These are phyloP conservation scores for Cassiopea andromeda DNA, from an alignment of 30 jellyfish, hydroid and myxozoan genomes.

Conservation along the genomic window DNA sequence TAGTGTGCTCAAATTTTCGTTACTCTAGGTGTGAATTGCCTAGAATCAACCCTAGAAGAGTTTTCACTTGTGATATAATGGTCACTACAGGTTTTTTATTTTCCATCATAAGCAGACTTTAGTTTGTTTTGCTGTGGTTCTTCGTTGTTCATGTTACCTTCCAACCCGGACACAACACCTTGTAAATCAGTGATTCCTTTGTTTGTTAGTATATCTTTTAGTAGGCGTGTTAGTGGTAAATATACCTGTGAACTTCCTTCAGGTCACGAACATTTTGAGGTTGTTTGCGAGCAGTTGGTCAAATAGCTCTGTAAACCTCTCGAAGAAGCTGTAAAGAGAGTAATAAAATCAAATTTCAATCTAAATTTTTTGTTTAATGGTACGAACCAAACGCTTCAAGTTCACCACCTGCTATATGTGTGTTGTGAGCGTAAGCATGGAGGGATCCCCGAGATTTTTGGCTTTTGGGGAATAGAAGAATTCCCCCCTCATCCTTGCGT, in stretches of 20 bases:
- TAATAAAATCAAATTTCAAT: background rate
- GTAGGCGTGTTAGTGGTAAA: slow-evolving; percentile 35
- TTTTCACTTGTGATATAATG: background rate
- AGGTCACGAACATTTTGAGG: slow-evolving; percentile 10
- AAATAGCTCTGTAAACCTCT: background rate
- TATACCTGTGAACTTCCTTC: background rate
- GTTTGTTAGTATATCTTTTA: background rate
- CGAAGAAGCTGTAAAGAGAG: background rate
- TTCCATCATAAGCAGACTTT: background rate
- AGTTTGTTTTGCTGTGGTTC: background rate
- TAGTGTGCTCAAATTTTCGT: too few relatives aligned
- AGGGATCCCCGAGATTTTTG: too few relatives aligned
- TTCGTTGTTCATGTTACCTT: background rate
- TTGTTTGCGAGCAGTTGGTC: slow-evolving; percentile 6
- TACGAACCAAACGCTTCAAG: background rate
- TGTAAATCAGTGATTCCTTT: background rate
- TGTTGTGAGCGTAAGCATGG: too few relatives aligned
- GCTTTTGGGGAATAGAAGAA: too few relatives aligned
- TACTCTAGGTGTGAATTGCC: too few relatives aligned
- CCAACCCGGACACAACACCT: slow-evolving; percentile 8
- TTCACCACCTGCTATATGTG: background rate
- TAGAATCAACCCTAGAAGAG: background rate
- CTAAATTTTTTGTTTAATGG: background rate
- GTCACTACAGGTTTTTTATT: background rate
- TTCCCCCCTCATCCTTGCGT: too few relatives aligned